phyloP scores from a whole-genome alignment of 2,888 invertebrate genomes.

The Phengaris arion region DNA sequence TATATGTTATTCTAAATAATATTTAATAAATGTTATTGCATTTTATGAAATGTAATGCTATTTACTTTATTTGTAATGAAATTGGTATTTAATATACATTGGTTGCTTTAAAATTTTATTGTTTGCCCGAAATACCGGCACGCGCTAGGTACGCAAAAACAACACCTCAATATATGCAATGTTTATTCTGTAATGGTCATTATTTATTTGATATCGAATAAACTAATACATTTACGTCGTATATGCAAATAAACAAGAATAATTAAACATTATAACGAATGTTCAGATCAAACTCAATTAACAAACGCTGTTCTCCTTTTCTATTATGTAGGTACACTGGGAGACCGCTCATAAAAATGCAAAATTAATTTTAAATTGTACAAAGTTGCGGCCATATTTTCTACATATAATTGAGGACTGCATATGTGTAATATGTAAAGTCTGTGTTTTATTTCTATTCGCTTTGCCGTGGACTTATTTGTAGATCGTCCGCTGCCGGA shows the following conservation, averaged over 20 bases:
- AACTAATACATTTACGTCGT: background rate
- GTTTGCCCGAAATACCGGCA: too few species aligned
- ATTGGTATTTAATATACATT: too few species aligned
- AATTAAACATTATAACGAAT: conserved; percentile 9
- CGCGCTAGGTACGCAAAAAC: too few species aligned
- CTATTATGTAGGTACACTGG: conserved; percentile 40
- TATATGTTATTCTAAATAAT: background rate
- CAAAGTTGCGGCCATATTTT: conserved; percentile 49
- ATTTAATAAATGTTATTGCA: background rate
- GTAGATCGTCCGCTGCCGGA: conserved; percentile 44
- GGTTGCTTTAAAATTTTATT: too few species aligned
- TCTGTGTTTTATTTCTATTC: conserved; percentile 54
- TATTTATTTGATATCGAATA: background rate
- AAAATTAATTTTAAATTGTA: conserved; percentile 57
- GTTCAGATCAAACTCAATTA: conserved; percentile 36
- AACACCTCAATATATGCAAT: too few species aligned
- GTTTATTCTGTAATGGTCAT: too few species aligned
- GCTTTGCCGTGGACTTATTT: conserved; percentile 52
- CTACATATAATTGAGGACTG: conserved; percentile 56
- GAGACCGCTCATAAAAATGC: conserved; percentile 51
- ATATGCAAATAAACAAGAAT: background rate
- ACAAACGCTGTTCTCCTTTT: conserved; percentile 40
- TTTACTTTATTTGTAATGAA: too few species aligned
- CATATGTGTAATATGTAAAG: conserved; percentile 51
- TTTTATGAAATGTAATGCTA: too few species aligned